phyloP scores from a whole-genome alignment of 2,113 vertebrate species.

The Bagarius yarrelli region DNA sequence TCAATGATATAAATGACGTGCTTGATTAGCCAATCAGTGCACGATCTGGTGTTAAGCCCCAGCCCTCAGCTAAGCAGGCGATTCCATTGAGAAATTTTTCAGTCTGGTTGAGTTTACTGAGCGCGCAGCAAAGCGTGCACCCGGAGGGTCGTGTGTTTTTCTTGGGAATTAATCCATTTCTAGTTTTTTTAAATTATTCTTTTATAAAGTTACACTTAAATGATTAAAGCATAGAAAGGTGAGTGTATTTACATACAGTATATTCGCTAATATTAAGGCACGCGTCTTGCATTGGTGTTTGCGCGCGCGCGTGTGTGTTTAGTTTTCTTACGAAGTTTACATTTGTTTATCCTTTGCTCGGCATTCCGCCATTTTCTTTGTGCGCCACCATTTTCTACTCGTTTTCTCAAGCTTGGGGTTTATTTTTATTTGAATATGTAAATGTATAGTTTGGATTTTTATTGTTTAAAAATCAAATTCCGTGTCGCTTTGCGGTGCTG shows the following conservation, averaged over 20 bases:
- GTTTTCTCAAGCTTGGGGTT: conserved; percentile 20
- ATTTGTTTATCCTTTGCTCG: conserved; percentile 29
- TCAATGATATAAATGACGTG: conserved; percentile 45
- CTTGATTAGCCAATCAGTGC: conserved; percentile 55
- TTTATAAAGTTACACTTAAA: not conserved
- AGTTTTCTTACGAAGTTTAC: conserved; percentile 36
- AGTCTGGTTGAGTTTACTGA: conserved; percentile 54
- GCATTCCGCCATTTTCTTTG: conserved; percentile 71
- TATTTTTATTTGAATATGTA: not conserved
- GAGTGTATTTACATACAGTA: conserved; percentile 31
- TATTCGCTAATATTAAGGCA: not conserved
- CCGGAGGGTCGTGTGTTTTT: conserved; percentile 13
- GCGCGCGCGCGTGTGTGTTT: no score
- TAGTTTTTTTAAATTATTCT: not conserved
- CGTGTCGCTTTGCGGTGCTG: conserved; percentile 4
- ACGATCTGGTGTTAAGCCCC: not conserved
- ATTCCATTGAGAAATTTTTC: conserved; percentile 70
- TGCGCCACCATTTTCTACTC: conserved; percentile 53
- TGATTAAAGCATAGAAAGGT: conserved; percentile 30
- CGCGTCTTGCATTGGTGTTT: not conserved
- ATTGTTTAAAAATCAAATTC: not conserved
- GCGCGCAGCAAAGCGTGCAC: conserved; percentile 51
- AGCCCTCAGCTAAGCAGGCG: conserved; percentile 45
- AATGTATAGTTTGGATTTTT: conserved; percentile 31
- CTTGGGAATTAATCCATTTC: conserved; percentile 23